Evolutionary conservation across 1,140 invertebrate species (phyloP).

Genomic region (Monochamus saltuarius): DNA sequence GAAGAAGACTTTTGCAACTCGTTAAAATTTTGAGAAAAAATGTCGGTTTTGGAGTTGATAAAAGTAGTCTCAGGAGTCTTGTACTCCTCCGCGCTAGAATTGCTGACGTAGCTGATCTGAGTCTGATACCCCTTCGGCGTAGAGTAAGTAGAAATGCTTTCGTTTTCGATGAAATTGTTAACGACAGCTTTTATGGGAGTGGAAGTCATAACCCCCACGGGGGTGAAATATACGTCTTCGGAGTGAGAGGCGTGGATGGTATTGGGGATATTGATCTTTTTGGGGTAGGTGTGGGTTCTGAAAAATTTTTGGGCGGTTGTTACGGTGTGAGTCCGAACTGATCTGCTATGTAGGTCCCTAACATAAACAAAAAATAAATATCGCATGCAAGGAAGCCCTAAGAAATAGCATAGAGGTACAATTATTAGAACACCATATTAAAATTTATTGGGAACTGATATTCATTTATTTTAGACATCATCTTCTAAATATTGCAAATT

Average conservation of each 20-base stretch:
- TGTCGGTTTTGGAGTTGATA: conserved; percentile 25
- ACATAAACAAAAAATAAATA: conserved; percentile 9
- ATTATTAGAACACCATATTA: too few species aligned
- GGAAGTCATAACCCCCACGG: conserved; percentile 20
- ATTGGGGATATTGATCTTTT: conserved; percentile 32
- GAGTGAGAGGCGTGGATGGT: conserved; percentile 24
- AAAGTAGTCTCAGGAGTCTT: conserved; percentile 35
- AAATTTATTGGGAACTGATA: too few species aligned
- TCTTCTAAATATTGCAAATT: too few species aligned
- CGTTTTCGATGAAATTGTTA: background rate
- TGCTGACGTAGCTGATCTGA: conserved; percentile 33
- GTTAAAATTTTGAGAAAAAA: conserved; percentile 39
- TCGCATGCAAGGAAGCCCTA: conserved; percentile 2
- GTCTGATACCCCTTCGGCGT: conserved; percentile 22
- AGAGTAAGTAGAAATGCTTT: background rate
- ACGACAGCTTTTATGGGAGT: conserved; percentile 32
- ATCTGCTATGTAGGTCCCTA: conserved; percentile 28
- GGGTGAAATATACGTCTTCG: conserved; percentile 2
- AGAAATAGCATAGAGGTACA: too few species aligned
- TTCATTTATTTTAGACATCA: too few species aligned
- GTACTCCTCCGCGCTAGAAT: conserved; percentile 37
- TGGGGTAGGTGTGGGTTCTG: conserved; percentile 28
- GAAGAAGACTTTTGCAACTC: conserved; percentile 43
- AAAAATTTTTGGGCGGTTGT: background rate
- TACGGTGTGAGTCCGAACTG: conserved; percentile 23